Percentiles rank a stretch among this genome's conserved stretches.
phyloP scores from a whole-genome alignment of 2,888 invertebrate species.

The Mamestra brassicae region DNA sequence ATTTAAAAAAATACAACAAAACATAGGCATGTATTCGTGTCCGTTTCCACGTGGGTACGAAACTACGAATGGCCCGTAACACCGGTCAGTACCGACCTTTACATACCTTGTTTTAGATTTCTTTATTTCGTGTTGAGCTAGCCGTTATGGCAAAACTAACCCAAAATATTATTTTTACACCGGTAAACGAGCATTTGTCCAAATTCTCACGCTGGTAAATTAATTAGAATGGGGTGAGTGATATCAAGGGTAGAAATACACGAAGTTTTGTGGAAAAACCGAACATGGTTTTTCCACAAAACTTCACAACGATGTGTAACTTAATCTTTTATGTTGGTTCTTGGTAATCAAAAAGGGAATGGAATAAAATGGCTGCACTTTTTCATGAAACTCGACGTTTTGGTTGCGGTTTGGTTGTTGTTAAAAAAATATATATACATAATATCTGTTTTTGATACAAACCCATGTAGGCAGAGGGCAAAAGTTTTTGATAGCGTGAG shows the following conservation, averaged over 20 bases:
- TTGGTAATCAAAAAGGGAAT: background rate
- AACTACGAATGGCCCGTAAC: too few species aligned
- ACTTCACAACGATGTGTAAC: conserved; percentile 7
- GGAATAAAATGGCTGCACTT: background rate
- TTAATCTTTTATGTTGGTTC: conserved; percentile 5
- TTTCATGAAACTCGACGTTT: background rate
- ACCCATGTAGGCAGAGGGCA: too few species aligned
- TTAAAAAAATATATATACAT: too few species aligned
- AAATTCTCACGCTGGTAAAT: conserved; percentile 52
- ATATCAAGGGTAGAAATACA: conserved; percentile 36
- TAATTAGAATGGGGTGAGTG: conserved; percentile 40
- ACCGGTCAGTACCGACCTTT: too few species aligned
- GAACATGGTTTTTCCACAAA: too few species aligned
- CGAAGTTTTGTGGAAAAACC: conserved; percentile 16
- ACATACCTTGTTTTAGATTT: too few species aligned
- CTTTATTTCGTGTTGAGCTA: too few species aligned
- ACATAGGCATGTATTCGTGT: too few species aligned
- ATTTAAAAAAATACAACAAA: too few species aligned
- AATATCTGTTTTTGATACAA: too few species aligned
- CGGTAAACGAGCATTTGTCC: conserved; percentile 39
- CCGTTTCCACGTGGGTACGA: too few species aligned
- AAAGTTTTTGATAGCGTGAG: background rate
- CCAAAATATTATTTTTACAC: conserved; percentile 22
- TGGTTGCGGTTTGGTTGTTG: background rate
- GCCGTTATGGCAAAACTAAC: background rate